Percentiles rank a stretch among this genome's conserved stretches.
phyloP scores from a whole-genome alignment of 2,113 vertebrate species.

The Pluvialis apricaria region DNA sequence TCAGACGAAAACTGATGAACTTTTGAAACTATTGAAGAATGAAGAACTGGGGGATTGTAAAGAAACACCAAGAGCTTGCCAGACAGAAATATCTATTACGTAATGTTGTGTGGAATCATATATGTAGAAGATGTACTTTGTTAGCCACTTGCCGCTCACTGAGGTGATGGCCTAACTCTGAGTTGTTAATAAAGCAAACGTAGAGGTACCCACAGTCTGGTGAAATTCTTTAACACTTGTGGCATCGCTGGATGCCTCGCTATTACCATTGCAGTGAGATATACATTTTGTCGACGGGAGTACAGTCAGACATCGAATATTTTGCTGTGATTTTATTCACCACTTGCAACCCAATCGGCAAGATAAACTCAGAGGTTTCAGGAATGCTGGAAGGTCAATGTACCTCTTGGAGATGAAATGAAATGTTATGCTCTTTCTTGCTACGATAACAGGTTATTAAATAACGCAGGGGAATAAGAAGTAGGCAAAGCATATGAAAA shows the following conservation, averaged over 20 bases:
- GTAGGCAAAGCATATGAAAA: background rate
- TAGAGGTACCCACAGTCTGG: no score
- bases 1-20: no score
- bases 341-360: background rate
- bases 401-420: background rate
- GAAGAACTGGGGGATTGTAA: no score
- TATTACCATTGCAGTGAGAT: background rate
- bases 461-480: background rate
- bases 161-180: no score
- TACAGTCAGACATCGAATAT: background rate
- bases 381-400: background rate
- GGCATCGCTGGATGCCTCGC: background rate
- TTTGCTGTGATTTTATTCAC: background rate
- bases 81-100: no score
- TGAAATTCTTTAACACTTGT: no score
- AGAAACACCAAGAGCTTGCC: no score
- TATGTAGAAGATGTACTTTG: no score
- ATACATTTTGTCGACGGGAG: fast-evolving
- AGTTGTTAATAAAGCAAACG: no score
- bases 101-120: no score
- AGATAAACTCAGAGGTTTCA: background rate
- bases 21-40: no score
- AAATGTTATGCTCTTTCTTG: background rate
- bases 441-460: background rate
- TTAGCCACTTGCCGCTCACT: no score